Evolutionary conservation across 2,797 vertebrate genomes (phyloP).

Genomic region (Arrhamphus sclerolepis): DNA sequence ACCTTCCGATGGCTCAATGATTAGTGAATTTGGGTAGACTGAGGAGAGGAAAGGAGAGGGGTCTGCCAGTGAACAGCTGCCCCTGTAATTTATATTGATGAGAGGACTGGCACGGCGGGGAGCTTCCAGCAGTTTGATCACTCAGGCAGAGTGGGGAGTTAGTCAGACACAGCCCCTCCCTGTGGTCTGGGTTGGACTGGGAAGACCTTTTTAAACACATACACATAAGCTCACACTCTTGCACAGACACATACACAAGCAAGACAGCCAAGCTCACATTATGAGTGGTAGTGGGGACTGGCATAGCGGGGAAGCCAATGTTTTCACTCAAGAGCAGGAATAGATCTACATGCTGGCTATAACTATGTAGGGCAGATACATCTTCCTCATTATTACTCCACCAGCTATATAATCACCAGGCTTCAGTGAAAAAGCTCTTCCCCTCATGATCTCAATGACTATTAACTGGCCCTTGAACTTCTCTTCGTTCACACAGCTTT

Average conservation of each 20-base stretch:
- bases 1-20: slow-evolving; percentile 64
- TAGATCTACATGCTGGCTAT: slow-evolving; percentile 50
- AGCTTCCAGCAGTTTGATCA: slow-evolving; percentile 83
- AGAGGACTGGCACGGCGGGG: slow-evolving; percentile 73
- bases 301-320: slow-evolving; percentile 42
- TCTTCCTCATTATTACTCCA: slow-evolving; percentile 70
- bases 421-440: slow-evolving; percentile 38
- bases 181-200: slow-evolving; percentile 67
- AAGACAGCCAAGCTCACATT: slow-evolving; percentile 52
- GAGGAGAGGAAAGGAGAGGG: slow-evolving; percentile 37
- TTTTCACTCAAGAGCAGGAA: slow-evolving; percentile 62
- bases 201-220: slow-evolving; percentile 56
- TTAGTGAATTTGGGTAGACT: slow-evolving; percentile 51
- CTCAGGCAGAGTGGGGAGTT: slow-evolving; percentile 77
- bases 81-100: slow-evolving; percentile 86
- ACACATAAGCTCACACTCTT: slow-evolving; percentile 25
- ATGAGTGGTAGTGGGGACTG: slow-evolving; percentile 34
- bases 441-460: slow-evolving; percentile 65
- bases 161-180: slow-evolving; percentile 68
- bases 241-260: slow-evolving; percentile 28
- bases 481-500: slow-evolving; percentile 61
- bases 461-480: slow-evolving; percentile 77
- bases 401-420: slow-evolving; percentile 61
- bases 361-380: slow-evolving; percentile 54
- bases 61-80: slow-evolving; percentile 82